A percentile compares a stretch with the other conserved stretches of the same genome.
These are phyloP conservation scores for Shinisaurus crocodilurus DNA, from an alignment of 2,113 vertebrate genomes.

Conservation along the genomic window DNA sequence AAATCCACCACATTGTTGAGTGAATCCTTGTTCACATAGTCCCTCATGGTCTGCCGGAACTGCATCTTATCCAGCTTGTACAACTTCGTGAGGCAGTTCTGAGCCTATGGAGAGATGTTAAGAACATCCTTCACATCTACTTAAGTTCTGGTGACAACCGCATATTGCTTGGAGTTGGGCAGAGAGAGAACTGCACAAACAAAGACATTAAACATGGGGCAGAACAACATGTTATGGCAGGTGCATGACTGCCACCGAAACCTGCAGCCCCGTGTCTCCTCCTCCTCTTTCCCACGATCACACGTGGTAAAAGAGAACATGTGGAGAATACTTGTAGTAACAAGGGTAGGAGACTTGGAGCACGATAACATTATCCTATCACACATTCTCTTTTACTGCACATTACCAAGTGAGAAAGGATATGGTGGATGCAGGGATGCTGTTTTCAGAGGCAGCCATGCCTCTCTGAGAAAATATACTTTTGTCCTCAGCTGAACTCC, in stretches of 20 bases:
- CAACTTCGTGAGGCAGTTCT: conserved; percentile 95
- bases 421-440: background rate
- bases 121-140: conserved; percentile 56
- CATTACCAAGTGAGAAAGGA: background rate
- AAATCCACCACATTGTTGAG: conserved; percentile 99
- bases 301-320: background rate
- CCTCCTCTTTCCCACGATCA: no score
- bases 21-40: conserved; percentile 98
- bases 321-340: background rate
- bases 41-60: conserved; percentile 96
- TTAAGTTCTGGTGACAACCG: background rate
- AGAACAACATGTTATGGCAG: background rate
- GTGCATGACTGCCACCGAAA: background rate
- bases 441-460: background rate
- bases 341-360: background rate
- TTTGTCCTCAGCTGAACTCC: background rate
- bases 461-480: background rate
- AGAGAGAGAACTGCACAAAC: background rate
- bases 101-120: conserved; percentile 84
- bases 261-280: background rate
- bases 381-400: background rate
- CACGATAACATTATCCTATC: background rate
- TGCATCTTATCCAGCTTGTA: conserved; percentile 98
- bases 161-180: background rate
- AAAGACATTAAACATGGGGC: background rate